A percentile compares a stretch with the other conserved stretches of the same genome.
Conservation (phyloP, 2,888 invertebrate genomes). For the Cancer borealis region DNA sequence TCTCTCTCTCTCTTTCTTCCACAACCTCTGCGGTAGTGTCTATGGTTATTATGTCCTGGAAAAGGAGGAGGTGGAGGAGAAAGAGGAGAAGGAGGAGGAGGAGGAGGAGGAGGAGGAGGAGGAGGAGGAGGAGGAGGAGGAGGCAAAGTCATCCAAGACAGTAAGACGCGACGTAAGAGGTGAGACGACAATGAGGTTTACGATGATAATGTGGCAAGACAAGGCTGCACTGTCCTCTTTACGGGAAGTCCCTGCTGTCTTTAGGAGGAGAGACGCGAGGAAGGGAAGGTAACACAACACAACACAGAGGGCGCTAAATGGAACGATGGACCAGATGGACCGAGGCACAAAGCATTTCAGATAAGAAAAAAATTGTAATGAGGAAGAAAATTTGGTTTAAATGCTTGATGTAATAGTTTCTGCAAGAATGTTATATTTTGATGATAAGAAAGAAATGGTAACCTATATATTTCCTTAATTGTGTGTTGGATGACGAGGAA, state of each 20-base stretch:
- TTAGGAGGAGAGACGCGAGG: background rate
- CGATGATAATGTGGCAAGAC: conserved; percentile 37
- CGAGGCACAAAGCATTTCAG: background rate
- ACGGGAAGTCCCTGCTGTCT: background rate
- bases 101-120: background rate
- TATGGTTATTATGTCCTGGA: background rate
- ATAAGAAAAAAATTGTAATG: background rate
- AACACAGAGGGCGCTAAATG: background rate
- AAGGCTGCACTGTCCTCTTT: background rate
- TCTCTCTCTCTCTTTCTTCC: background rate
- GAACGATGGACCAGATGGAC: background rate
- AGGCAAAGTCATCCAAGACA: background rate
- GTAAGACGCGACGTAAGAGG: background rate
- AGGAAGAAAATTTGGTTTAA: background rate
- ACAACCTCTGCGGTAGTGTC: background rate
- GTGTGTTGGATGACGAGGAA: background rate
- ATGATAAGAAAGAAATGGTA: background rate
- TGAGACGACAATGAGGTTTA: background rate
- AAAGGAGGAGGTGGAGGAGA: background rate
- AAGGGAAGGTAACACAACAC: background rate
- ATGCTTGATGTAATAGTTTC: background rate
- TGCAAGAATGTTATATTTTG: background rate
- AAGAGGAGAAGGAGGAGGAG: background rate
- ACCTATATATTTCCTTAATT: background rate
- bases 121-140: conserved; percentile 20